These are phyloP conservation scores for Gastrophryne carolinensis DNA, from an alignment of 2,797 vertebrate species.

Conservation along the genomic window DNA sequence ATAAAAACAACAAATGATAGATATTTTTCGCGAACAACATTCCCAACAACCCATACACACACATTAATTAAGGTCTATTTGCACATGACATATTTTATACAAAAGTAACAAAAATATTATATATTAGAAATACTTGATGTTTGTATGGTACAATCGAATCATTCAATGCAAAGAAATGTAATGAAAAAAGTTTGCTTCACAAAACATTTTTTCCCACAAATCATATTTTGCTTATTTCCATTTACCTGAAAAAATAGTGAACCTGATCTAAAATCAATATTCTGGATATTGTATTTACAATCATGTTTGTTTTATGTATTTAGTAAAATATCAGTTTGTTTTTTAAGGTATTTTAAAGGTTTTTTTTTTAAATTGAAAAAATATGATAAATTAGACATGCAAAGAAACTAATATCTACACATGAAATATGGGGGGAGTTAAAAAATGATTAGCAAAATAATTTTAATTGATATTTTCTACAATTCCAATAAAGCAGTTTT, in stretches of 20 bases:
- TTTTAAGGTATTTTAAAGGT: neutral
- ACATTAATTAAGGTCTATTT: slow-evolving; percentile 41
- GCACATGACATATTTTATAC: slow-evolving; percentile 56
- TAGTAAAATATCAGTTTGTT: slow-evolving; percentile 20
- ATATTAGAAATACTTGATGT: slow-evolving; percentile 53
- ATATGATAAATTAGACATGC: slow-evolving; percentile 1
- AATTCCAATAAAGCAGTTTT: too few relatives aligned
- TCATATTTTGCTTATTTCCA: slow-evolving; percentile 80
- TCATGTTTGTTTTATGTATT: slow-evolving; percentile 34
- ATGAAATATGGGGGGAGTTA: neutral
- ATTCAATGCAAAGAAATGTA: slow-evolving; percentile 60
- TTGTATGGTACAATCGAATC: slow-evolving; percentile 65
- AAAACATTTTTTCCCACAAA: slow-evolving; percentile 65
- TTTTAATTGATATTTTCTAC: too few relatives aligned
- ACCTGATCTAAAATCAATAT: slow-evolving; percentile 13
- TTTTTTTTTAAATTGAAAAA: neutral
- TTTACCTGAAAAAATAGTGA: slow-evolving; percentile 56
- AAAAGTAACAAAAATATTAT: slow-evolving; percentile 59
- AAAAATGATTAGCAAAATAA: too few relatives aligned
- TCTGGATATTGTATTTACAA: slow-evolving; percentile 24
- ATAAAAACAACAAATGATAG: slow-evolving; percentile 55
- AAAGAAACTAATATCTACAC: slow-evolving; percentile 9
- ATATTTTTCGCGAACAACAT: slow-evolving; percentile 70
- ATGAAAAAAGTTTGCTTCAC: slow-evolving; percentile 54
- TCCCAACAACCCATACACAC: slow-evolving; percentile 66